These are phyloP conservation scores for Noctua pronuba DNA, from an alignment of 2,888 invertebrate species.

Conservation along the genomic window DNA sequence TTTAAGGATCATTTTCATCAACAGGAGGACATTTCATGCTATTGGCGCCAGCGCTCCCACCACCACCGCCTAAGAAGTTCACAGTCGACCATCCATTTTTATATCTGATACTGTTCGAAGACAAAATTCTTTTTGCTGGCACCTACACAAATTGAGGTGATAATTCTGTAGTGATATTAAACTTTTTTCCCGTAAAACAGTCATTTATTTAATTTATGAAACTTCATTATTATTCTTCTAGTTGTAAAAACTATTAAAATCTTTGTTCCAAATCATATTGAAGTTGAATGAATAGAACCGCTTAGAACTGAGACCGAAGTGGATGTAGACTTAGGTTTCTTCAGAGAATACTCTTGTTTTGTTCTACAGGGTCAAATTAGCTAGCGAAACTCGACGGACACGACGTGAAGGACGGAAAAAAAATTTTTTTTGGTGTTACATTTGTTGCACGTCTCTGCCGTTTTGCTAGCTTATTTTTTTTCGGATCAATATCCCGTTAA, in stretches of 20 bases:
- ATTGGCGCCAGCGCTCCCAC: conserved; percentile 1
- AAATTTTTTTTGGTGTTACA: not conserved
- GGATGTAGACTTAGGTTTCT: not conserved
- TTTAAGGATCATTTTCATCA: conserved; percentile 17
- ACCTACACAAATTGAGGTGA: conserved; percentile 48
- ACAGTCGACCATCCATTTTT: conserved; percentile 63
- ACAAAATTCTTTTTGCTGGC: conserved; percentile 62
- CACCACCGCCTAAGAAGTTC: conserved; percentile 44
- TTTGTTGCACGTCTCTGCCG: not conserved
- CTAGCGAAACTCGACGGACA: not conserved
- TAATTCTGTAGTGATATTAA: not conserved
- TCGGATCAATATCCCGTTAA: not conserved
- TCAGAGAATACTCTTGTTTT: not conserved
- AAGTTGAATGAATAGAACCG: not conserved
- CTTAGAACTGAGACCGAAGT: not conserved
- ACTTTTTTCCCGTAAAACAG: not conserved
- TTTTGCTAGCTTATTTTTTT: not conserved
- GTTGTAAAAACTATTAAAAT: too few relatives aligned
- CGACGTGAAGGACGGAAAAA: not conserved
- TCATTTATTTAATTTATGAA: not conserved
- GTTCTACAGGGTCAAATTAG: not conserved
- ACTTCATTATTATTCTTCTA: not conserved
- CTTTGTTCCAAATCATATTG: not conserved
- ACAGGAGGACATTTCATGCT: conserved; percentile 18
- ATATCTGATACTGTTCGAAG: conserved; percentile 59